phyloP scores from a whole-genome alignment of 2,888 invertebrate species.

The Matsumyia berberina region DNA sequence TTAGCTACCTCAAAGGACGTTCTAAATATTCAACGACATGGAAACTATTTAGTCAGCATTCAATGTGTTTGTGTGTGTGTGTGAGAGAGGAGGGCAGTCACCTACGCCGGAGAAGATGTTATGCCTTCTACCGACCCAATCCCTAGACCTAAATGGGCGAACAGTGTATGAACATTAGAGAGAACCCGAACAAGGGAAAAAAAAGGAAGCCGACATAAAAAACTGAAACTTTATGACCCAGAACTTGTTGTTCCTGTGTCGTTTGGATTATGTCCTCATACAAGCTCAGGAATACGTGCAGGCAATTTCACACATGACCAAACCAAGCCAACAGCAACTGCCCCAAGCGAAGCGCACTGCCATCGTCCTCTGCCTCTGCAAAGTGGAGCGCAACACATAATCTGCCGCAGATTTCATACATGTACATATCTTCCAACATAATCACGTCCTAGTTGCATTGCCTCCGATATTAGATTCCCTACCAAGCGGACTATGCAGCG shows the following conservation, averaged over 20 bases:
- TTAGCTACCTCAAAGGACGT: slow-evolving; percentile 30
- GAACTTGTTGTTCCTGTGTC: slow-evolving; percentile 46
- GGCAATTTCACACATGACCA: slow-evolving; percentile 53
- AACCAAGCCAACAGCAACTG: slow-evolving; percentile 18
- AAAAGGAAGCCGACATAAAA: slow-evolving; percentile 1
- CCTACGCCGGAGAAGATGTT: slow-evolving; percentile 17
- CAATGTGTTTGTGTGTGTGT: slow-evolving; percentile 15
- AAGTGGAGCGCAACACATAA: slow-evolving; percentile 23
- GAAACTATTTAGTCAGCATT: slow-evolving; percentile 30
- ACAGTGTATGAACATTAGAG: slow-evolving; percentile 9
- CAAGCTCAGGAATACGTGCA: slow-evolving; percentile 2
- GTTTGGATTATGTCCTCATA: slow-evolving; percentile 18
- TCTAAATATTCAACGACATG: slow-evolving; percentile 36
- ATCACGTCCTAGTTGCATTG: slow-evolving; percentile 7
- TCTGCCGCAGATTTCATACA: not conserved
- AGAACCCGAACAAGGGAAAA: not conserved
- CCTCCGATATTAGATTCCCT: not conserved
- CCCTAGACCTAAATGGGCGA: not conserved
- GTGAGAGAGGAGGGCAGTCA: slow-evolving; percentile 20
- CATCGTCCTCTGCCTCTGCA: slow-evolving; percentile 15
- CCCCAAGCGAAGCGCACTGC: not conserved
- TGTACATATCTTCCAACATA: not conserved
- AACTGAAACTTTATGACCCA: slow-evolving; percentile 53
- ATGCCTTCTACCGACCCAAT: not conserved
- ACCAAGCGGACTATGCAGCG: not conserved